Evolutionary conservation across 2,113 vertebrate species (phyloP).

Genomic region (Rhombomys opimus): DNA sequence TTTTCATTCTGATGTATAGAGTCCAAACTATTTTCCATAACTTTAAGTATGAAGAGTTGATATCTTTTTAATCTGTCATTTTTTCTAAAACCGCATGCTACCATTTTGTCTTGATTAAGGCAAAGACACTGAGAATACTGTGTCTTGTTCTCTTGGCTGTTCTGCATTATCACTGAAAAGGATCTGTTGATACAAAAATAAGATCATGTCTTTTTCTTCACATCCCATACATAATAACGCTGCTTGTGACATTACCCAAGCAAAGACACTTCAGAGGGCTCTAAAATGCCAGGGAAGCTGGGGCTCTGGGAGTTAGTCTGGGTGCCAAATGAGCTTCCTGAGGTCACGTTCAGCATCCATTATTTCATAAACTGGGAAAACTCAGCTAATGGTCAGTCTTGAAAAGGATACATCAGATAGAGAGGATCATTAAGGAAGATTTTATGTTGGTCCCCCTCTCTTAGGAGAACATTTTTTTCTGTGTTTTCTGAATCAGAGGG

Average conservation of each 20-base stretch:
- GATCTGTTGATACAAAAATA: conserved; percentile 32
- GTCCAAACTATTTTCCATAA: conserved; percentile 41
- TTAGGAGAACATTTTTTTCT: conserved; percentile 42
- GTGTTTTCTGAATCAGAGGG: neutral
- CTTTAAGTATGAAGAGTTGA: neutral
- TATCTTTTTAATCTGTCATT: conserved; percentile 30
- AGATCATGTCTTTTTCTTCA: neutral
- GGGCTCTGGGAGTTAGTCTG: neutral
- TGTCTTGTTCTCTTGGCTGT: conserved; percentile 14
- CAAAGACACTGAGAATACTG: conserved; percentile 7
- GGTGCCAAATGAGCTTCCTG: neutral
- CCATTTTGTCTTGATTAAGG: neutral
- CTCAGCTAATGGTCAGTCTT: conserved; percentile 24
- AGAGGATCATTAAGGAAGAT: neutral
- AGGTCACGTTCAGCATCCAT: neutral
- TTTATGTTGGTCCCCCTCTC: neutral
- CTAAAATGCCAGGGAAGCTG: neutral
- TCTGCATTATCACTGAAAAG: neutral
- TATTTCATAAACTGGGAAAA: conserved; percentile 38
- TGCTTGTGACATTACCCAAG: neutral
- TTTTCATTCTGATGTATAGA: conserved; percentile 62
- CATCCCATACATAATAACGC: neutral
- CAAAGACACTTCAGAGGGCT: neutral
- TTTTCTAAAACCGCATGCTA: conserved; percentile 8
- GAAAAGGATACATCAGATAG: neutral